Evolutionary conservation across 2,113 vertebrate genomes (phyloP).

Genomic region (Mellivora capensis): DNA sequence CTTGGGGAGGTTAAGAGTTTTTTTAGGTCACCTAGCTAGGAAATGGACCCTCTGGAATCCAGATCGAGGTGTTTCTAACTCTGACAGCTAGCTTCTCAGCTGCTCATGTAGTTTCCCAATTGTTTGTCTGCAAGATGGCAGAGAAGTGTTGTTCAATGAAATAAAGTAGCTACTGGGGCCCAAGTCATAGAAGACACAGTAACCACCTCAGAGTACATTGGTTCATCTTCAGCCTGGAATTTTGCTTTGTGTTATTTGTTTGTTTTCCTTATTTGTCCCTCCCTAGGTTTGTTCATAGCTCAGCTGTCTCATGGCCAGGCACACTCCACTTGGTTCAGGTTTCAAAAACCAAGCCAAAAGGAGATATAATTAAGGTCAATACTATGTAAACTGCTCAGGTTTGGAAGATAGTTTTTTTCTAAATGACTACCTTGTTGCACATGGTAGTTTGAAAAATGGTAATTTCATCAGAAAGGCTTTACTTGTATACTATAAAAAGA

Average conservation of each 20-base stretch:
- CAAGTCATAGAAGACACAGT: background rate
- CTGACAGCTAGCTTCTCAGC: background rate
- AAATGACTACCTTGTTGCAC: conserved; percentile 38
- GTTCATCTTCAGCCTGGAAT: background rate
- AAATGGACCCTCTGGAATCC: background rate
- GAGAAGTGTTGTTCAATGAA: background rate
- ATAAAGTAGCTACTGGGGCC: background rate
- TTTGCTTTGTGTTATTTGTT: background rate
- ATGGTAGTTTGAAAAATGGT: conserved; percentile 18
- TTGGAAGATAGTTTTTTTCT: conserved; percentile 3
- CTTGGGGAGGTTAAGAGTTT: background rate
- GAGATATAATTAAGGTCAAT: background rate
- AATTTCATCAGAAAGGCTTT: conserved; percentile 7
- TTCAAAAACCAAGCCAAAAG: background rate
- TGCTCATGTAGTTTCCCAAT: background rate
- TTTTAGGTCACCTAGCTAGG: background rate
- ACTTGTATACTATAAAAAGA: background rate
- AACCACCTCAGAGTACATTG: background rate
- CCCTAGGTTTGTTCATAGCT: background rate
- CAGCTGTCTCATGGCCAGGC: background rate
- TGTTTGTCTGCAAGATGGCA: background rate
- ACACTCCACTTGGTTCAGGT: background rate
- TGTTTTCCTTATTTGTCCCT: background rate
- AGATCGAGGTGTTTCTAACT: background rate
- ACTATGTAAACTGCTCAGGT: background rate